Conservation (phyloP, 2,113 vertebrate genomes). For the Spheniscus mendiculus region DNA sequence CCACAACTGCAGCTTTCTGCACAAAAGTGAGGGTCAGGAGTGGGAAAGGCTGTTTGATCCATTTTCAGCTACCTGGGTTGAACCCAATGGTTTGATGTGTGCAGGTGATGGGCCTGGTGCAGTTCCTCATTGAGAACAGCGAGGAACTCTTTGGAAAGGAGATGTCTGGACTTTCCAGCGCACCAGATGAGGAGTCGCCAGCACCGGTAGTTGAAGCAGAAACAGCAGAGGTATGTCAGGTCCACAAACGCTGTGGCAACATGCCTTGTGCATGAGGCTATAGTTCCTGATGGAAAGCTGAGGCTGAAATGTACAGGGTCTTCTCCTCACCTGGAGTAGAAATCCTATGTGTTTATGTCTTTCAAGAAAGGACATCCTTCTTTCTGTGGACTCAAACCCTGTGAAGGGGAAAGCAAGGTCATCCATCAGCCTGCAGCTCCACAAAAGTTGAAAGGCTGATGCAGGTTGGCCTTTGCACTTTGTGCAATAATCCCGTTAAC, state of each 20-base stretch:
- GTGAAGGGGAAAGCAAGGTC: not conserved
- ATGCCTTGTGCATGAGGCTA: not conserved
- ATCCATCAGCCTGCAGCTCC: not conserved
- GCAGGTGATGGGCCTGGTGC: not conserved
- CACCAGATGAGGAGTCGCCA: rapidly evolving
- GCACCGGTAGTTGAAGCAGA: not conserved
- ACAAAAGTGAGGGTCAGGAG: not conserved
- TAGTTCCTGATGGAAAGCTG: not conserved
- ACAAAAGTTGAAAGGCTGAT: not conserved
- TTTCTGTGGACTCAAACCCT: not conserved
- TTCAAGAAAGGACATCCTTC: not conserved
- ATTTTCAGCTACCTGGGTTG: not conserved
- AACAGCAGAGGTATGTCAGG: not conserved
- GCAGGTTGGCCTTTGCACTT: not conserved
- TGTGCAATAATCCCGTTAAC: not conserved
- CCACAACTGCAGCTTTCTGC: not conserved
- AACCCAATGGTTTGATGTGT: not conserved
- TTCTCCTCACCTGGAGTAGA: not conserved
- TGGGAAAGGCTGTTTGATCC: not conserved
- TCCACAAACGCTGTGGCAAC: not conserved
- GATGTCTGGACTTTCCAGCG: not conserved
- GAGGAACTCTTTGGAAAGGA: not conserved
- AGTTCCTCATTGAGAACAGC: not conserved
- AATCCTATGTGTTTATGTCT: not conserved
- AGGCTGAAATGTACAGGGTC: not conserved